A percentile compares a stretch with the other conserved stretches of the same genome.
Conservation (phyloP, 2,888 invertebrate species). For the Flexamia atlantica region DNA sequence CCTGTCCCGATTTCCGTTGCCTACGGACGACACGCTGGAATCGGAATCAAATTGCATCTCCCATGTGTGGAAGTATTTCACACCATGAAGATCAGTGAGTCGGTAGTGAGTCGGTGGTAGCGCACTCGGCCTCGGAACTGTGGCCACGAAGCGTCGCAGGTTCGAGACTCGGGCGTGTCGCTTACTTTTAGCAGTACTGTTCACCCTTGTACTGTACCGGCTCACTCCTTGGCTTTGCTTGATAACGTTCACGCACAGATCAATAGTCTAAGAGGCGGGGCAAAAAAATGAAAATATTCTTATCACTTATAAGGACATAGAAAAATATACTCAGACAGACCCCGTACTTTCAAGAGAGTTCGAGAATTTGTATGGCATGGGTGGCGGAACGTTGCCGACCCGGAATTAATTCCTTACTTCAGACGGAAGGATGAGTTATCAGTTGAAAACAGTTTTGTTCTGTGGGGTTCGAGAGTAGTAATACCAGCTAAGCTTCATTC, state of each 20-base stretch:
- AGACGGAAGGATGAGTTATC: not conserved
- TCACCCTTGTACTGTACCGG: too few relatives aligned
- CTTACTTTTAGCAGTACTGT: too few relatives aligned
- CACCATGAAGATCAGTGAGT: constrained; percentile 17
- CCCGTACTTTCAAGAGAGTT: not conserved
- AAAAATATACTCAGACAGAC: not conserved
- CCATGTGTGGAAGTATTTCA: constrained; percentile 13
- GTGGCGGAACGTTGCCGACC: not conserved
- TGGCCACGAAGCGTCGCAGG: too few relatives aligned
- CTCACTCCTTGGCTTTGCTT: too few relatives aligned
- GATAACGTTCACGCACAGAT: too few relatives aligned
- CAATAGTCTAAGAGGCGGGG: too few relatives aligned
- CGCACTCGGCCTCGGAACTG: too few relatives aligned
- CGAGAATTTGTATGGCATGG: constrained; percentile 1
- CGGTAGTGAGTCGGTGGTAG: too few relatives aligned
- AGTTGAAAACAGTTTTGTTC: constrained; percentile 10
- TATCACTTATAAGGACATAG: constrained; percentile 6
- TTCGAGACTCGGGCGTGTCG: too few relatives aligned
- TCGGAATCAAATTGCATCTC: not conserved
- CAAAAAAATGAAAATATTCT: constrained; percentile 3
- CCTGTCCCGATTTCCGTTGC: not conserved
- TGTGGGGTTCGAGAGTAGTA: constrained; percentile 52
- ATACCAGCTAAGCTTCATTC: not conserved
- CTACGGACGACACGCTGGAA: not conserved
- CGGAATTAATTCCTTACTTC: not conserved